phyloP scores from a whole-genome alignment of 1,140 invertebrate genomes.

The Metaphire vulgaris region DNA sequence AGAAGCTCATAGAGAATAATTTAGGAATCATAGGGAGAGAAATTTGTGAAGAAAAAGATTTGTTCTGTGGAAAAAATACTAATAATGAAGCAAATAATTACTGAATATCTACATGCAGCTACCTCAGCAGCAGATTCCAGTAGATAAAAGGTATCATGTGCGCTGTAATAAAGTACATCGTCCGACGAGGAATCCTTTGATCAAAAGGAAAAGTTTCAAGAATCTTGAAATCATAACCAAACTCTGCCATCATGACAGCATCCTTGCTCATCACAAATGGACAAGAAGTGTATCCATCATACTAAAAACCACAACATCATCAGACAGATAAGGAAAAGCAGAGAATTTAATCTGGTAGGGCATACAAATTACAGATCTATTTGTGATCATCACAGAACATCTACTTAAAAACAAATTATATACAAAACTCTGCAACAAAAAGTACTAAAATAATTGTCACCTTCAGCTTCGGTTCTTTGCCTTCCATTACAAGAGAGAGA shows the following conservation, averaged over 20 bases:
- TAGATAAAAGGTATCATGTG: slow-evolving; percentile 82
- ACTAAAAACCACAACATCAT: slow-evolving; percentile 53
- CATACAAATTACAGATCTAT: no score
- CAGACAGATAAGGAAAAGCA: no score
- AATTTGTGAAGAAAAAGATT: neutral
- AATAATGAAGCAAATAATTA: neutral
- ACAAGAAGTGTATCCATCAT: slow-evolving; percentile 94
- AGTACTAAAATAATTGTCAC: no score
- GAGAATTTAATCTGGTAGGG: no score
- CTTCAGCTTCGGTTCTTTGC: neutral
- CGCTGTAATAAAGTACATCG: slow-evolving; percentile 80
- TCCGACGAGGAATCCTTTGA: slow-evolving; percentile 71
- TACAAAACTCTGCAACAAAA: no score
- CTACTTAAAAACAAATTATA: no score
- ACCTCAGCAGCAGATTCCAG: slow-evolving; percentile 82
- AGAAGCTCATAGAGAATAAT: neutral
- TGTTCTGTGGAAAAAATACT: neutral
- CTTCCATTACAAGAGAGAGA: neutral
- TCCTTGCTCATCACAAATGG: slow-evolving; percentile 79
- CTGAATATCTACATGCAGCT: slow-evolving; percentile 37
- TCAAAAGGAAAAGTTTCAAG: slow-evolving; percentile 88
- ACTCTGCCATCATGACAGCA: slow-evolving; percentile 86
- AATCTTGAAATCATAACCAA: slow-evolving; percentile 77
- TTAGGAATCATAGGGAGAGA: neutral
- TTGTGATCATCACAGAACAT: no score